A percentile compares a stretch with the other conserved stretches of the same genome.
Conservation (phyloP, 1,140 invertebrate species). For the Polypedilum pembai region DNA sequence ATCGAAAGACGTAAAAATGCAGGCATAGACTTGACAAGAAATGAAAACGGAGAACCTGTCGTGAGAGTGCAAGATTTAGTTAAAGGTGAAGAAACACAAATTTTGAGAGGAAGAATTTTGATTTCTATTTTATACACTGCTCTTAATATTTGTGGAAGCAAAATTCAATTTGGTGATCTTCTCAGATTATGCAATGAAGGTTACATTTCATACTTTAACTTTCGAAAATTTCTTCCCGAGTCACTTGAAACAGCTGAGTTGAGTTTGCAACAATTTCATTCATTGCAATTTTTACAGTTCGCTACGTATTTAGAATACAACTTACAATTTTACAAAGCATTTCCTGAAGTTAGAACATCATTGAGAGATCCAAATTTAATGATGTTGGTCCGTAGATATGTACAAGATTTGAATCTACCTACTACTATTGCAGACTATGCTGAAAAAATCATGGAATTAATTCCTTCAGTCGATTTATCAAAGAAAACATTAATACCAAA, state of each 20-base stretch:
- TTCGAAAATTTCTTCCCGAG: conserved; percentile 50
- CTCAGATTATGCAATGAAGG: conserved; percentile 53
- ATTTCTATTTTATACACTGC: conserved; percentile 50
- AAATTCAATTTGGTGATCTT: conserved; percentile 53
- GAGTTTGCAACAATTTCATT: background rate
- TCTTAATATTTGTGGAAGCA: conserved; percentile 48
- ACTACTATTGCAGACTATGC: conserved; percentile 38
- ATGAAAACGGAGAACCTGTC: conserved; percentile 38
- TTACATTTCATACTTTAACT: conserved; percentile 49
- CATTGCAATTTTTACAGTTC: background rate
- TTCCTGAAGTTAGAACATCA: background rate
- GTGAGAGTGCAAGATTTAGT: conserved; percentile 36
- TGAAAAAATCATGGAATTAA: conserved; percentile 40
- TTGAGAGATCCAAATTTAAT: conserved; percentile 47
- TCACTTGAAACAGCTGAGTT: conserved; percentile 34
- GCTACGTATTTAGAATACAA: background rate
- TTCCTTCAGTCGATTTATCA: conserved; percentile 40
- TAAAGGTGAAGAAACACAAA: conserved; percentile 16
- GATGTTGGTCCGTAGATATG: conserved; percentile 46
- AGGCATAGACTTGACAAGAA: conserved; percentile 29
- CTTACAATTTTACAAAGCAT: background rate
- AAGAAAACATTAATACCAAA: conserved; percentile 42
- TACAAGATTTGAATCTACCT: conserved; percentile 50
- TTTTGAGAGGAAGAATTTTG: conserved; percentile 37
- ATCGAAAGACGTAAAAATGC: background rate